A percentile compares a stretch with the other conserved stretches of the same genome.
phyloP scores from a whole-genome alignment of 2,113 vertebrate genomes.

The Oxygymnocypris stewartii region DNA sequence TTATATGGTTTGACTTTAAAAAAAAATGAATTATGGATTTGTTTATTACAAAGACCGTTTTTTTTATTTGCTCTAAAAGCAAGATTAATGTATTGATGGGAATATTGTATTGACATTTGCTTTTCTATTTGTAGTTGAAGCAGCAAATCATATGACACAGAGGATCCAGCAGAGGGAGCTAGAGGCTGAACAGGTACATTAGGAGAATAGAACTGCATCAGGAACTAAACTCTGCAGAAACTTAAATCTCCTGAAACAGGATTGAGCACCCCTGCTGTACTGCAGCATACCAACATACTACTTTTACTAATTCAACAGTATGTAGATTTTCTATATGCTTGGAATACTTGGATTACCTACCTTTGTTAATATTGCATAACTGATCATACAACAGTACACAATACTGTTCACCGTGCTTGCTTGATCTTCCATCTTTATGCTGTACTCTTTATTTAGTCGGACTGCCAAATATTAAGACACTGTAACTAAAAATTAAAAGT shows the following conservation, averaged over 20 bases:
- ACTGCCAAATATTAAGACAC: too few relatives aligned
- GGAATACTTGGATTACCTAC: too few relatives aligned
- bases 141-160: constrained; percentile 78
- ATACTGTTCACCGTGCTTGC: not conserved
- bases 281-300: too few relatives aligned
- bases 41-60: too few relatives aligned
- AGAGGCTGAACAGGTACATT: constrained; percentile 84
- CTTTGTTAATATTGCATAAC: too few relatives aligned
- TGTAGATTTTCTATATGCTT: too few relatives aligned
- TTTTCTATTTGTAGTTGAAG: constrained; percentile 78
- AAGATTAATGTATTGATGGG: not conserved
- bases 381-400: too few relatives aligned
- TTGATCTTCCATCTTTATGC: not conserved
- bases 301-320: too few relatives aligned
- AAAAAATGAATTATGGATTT: too few relatives aligned
- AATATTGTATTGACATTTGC: not conserved
- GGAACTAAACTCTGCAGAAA: not conserved
- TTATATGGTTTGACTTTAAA: too few relatives aligned
- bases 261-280: too few relatives aligned
- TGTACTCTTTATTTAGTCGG: not conserved
- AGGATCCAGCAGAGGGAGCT: constrained; percentile 86
- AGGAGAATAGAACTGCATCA: not conserved
- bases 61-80: not conserved
- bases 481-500: too few relatives aligned
- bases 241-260: not conserved